Percentiles rank a stretch among this genome's conserved stretches.
These are phyloP conservation scores for Drosophila hamatofila DNA, from an alignment of 2,888 invertebrate genomes.

Conservation along the genomic window DNA sequence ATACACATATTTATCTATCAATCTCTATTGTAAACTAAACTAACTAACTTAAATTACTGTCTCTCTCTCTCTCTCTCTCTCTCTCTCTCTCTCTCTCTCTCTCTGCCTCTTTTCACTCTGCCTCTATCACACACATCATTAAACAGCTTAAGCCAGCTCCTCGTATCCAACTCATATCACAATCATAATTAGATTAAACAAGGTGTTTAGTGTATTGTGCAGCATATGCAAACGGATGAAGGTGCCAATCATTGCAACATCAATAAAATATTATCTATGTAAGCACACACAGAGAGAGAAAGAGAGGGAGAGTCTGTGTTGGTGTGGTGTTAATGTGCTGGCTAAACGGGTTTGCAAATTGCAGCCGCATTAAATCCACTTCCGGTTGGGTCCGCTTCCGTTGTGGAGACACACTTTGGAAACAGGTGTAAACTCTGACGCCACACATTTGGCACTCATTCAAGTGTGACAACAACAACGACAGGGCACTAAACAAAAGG, in stretches of 20 bases:
- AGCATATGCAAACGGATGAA: constrained; percentile 5
- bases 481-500: constrained; percentile 45
- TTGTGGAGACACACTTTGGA: constrained; percentile 46
- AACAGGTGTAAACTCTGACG: constrained; percentile 73
- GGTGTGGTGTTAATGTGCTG: constrained; percentile 60
- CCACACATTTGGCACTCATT: constrained; percentile 78
- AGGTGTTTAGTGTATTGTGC: background rate
- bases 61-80: background rate
- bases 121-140: background rate
- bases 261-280: constrained; percentile 50
- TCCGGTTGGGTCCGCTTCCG: constrained; percentile 66
- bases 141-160: background rate
- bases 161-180: background rate
- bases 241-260: constrained; percentile 32
- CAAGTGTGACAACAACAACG: constrained; percentile 68
- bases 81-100: background rate
- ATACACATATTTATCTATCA: too few relatives aligned
- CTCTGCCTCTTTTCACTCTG: background rate
- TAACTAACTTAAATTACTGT: background rate
- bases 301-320: too few relatives aligned
- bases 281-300: background rate
- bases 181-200: constrained; percentile 37
- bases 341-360: constrained; percentile 69
- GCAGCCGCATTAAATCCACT: constrained; percentile 76
- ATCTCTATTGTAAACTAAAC: too few relatives aligned